phyloP scores from a whole-genome alignment of 2,888 invertebrate species.

The Athalia circularis region DNA sequence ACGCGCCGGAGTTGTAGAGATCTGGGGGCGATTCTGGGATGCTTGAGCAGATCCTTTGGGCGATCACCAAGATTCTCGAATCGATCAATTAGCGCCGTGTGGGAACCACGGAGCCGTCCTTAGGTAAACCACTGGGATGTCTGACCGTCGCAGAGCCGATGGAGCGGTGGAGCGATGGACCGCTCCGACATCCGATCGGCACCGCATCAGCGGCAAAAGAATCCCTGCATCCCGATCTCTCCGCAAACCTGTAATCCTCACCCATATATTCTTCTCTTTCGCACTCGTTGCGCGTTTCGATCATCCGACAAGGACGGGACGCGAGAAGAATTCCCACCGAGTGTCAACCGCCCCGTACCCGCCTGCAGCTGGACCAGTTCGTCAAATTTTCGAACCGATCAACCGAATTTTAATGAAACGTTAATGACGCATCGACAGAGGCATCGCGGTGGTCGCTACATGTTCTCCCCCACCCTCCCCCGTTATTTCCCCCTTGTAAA shows the following conservation, averaged over 20 bases:
- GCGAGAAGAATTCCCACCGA: slow-evolving; percentile 43
- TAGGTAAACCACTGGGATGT: slow-evolving; percentile 56
- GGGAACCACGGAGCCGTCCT: slow-evolving; percentile 70
- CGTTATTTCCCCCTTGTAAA: slow-evolving; percentile 50
- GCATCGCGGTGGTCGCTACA: slow-evolving; percentile 58
- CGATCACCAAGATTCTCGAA: slow-evolving; percentile 73
- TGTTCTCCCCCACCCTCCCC: slow-evolving; percentile 50
- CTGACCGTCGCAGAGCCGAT: slow-evolving; percentile 52
- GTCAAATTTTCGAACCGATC: slow-evolving; percentile 59
- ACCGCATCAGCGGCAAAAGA: slow-evolving; percentile 64
- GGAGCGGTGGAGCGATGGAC: slow-evolving; percentile 36
- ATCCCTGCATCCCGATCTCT: slow-evolving; percentile 68
- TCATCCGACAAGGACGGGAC: not conserved
- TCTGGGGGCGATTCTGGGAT: slow-evolving; percentile 50
- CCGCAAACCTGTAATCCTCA: slow-evolving; percentile 74
- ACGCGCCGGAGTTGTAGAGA: slow-evolving; percentile 42
- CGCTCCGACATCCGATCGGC: slow-evolving; percentile 63
- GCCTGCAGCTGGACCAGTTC: slow-evolving; percentile 39
- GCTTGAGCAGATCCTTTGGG: slow-evolving; percentile 59
- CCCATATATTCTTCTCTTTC: slow-evolving; percentile 50
- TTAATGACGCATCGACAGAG: slow-evolving; percentile 59
- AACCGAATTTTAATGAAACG: slow-evolving; percentile 67
- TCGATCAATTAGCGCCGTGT: slow-evolving; percentile 74
- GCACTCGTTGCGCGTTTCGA: slow-evolving; percentile 20
- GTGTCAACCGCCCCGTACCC: slow-evolving; percentile 34